phyloP scores from a whole-genome alignment of 2,113 vertebrate genomes.

The Ranitomeya imitator region DNA sequence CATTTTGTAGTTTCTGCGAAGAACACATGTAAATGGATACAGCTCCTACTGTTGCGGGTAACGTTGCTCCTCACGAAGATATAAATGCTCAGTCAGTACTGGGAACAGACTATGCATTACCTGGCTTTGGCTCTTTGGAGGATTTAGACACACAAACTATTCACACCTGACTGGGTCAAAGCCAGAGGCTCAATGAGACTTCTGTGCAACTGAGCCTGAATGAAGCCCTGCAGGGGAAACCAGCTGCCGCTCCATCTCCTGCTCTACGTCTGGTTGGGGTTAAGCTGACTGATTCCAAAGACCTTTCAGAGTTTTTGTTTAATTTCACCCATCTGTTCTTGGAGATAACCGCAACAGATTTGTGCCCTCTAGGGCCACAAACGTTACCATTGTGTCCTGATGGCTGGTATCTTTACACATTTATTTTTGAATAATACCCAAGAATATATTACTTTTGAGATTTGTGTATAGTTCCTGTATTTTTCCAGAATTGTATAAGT shows the following conservation, averaged over 20 bases:
- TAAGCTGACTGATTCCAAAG: constrained; percentile 23
- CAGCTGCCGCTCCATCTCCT: constrained; percentile 36
- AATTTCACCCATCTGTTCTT: constrained; percentile 36
- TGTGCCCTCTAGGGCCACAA: neutral
- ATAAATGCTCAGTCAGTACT: constrained; percentile 46
- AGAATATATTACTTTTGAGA: neutral
- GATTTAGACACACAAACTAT: constrained; percentile 53
- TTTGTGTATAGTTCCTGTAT: neutral
- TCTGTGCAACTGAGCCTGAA: constrained; percentile 46
- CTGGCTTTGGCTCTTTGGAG: constrained; percentile 47
- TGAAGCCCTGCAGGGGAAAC: constrained; percentile 21
- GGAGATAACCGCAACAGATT: neutral
- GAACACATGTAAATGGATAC: constrained; percentile 52
- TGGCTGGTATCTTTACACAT: neutral
- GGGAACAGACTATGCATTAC: constrained; percentile 32
- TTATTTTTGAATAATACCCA: neutral
- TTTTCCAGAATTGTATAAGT: neutral
- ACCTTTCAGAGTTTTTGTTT: constrained; percentile 24
- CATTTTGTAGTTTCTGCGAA: constrained; percentile 24
- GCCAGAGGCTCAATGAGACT: constrained; percentile 46
- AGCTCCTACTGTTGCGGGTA: constrained; percentile 34
- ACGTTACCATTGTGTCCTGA: neutral
- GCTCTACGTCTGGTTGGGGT: constrained; percentile 36
- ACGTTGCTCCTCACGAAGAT: neutral
- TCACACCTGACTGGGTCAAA: constrained; percentile 53